phyloP scores from a whole-genome alignment of 1,140 invertebrate genomes.

The Pseudobourletiella spinata region DNA sequence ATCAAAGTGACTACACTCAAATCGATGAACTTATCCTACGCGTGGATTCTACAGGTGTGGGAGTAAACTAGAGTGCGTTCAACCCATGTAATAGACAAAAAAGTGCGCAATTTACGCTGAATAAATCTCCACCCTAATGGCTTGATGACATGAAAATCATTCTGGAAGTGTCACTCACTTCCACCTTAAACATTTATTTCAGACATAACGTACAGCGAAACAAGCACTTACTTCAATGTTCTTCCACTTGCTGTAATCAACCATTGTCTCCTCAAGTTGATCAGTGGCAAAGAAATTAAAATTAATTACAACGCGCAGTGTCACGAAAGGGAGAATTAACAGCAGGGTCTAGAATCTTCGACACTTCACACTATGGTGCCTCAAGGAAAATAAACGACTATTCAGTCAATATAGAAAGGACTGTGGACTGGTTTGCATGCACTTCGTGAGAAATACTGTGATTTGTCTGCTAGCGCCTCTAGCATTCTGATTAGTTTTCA shows the following conservation, averaged over 20 bases:
- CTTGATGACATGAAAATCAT: neutral
- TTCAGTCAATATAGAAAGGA: too few species aligned
- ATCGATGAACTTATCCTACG: neutral
- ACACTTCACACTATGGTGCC: neutral
- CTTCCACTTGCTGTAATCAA: slow-evolving; percentile 8
- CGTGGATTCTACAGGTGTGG: neutral
- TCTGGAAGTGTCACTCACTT: neutral
- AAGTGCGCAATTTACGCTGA: neutral
- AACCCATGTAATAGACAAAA: neutral
- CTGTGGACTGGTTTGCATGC: too few species aligned
- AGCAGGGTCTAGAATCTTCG: too few species aligned
- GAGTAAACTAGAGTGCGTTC: neutral
- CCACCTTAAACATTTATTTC: too few species aligned
- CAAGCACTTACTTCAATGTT: slow-evolving; percentile 4
- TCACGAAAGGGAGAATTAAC: too few species aligned
- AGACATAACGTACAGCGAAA: too few species aligned
- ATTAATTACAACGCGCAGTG: too few species aligned
- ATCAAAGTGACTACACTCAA: neutral
- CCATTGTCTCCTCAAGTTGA: too few species aligned
- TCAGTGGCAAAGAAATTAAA: too few species aligned
- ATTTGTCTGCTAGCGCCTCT: too few species aligned
- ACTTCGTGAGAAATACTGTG: too few species aligned
- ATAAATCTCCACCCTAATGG: neutral
- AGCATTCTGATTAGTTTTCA: too few species aligned
- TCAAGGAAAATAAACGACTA: neutral